These are phyloP conservation scores for Varanus salvator DNA, from an alignment of 2,113 vertebrate species.

Conservation along the genomic window DNA sequence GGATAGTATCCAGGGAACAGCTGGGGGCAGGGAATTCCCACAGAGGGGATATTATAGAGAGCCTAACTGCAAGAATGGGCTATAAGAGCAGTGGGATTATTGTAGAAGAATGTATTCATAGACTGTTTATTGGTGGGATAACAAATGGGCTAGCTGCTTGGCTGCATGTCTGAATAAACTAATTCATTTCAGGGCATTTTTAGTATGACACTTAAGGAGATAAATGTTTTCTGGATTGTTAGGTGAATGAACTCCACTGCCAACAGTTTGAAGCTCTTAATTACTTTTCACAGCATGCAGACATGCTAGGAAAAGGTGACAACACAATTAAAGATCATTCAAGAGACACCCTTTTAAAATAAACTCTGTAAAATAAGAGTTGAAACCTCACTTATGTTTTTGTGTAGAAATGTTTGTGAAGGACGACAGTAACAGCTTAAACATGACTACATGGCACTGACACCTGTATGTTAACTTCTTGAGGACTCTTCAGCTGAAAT, in stretches of 20 bases:
- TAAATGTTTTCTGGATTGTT: neutral
- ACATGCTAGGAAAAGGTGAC: neutral
- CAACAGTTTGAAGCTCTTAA: slow-evolving; percentile 5
- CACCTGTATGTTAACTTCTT: neutral
- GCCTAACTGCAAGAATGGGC: neutral
- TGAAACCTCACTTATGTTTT: slow-evolving; percentile 26
- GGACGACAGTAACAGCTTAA: slow-evolving; percentile 18
- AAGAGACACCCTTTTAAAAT: neutral
- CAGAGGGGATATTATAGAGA: neutral
- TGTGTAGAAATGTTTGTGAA: slow-evolving; percentile 14
- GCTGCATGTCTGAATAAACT: neutral
- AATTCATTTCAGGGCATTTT: slow-evolving; percentile 20
- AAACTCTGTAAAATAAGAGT: slow-evolving; percentile 18
- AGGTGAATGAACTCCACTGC: slow-evolving; percentile 29
- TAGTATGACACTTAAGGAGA: neutral
- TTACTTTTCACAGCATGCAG: neutral
- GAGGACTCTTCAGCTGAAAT: neutral
- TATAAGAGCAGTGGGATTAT: neutral
- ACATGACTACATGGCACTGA: slow-evolving; percentile 21
- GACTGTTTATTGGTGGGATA: neutral
- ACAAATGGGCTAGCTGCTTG: slow-evolving; percentile 1
- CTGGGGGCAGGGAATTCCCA: neutral
- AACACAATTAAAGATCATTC: neutral
- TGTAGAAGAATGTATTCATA: neutral
- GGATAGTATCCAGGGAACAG: neutral